phyloP scores from a whole-genome alignment of 2,888 invertebrate species.

The Andrena hattorfiana region DNA sequence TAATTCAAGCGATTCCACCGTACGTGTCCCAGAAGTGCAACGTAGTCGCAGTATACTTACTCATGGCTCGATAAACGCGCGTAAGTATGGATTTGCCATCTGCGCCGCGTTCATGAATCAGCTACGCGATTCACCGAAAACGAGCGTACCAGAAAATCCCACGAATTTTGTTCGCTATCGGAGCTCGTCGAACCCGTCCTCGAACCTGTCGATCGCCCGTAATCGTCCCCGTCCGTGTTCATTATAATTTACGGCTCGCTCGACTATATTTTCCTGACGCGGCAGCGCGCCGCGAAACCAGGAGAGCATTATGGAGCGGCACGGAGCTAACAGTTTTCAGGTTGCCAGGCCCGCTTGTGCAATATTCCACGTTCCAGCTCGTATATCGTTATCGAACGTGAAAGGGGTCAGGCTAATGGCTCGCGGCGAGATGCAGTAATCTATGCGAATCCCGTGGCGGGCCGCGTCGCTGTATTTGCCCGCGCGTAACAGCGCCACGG shows the following conservation, averaged over 20 bases:
- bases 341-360: slow-evolving; percentile 27
- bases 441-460: slow-evolving; percentile 73
- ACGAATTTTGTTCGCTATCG: not conserved
- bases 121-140: not conserved
- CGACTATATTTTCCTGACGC: not conserved
- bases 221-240: slow-evolving; percentile 23
- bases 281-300: slow-evolving; percentile 13
- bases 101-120: not conserved
- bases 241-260: slow-evolving; percentile 31
- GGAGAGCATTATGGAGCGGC: slow-evolving; percentile 27
- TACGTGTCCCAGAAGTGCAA: not conserved
- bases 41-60: not conserved
- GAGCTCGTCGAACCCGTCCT: not conserved
- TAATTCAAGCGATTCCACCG: slow-evolving; percentile 10
- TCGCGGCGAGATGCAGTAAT: slow-evolving; percentile 76
- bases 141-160: not conserved
- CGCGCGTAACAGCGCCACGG: slow-evolving; percentile 17
- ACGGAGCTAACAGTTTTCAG: slow-evolving; percentile 55
- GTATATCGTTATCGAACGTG: slow-evolving; percentile 66
- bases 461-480: slow-evolving; percentile 24
- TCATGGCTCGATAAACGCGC: not conserved
- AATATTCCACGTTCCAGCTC: slow-evolving; percentile 57
- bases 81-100: not conserved
- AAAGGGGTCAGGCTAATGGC: slow-evolving; percentile 76
- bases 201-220: not conserved